These are phyloP conservation scores for Gryon sp. DNA, from an alignment of 1,140 invertebrate genomes.

Conservation along the genomic window DNA sequence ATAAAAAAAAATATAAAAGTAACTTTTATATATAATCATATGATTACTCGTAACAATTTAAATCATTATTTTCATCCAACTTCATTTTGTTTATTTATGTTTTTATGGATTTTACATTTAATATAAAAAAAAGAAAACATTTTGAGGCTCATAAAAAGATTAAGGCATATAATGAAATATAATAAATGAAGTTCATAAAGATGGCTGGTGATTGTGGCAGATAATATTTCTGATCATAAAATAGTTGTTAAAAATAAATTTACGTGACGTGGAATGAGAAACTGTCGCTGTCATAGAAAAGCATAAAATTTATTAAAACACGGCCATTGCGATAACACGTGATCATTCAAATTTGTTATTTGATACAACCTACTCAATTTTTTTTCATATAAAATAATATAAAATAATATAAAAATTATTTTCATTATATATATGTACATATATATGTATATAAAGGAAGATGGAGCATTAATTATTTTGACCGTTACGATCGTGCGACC, in stretches of 20 bases:
- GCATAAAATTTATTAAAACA: conserved; percentile 60
- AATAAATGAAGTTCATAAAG: conserved; percentile 49
- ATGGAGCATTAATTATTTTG: conserved; percentile 70
- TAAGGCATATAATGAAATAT: conserved; percentile 25
- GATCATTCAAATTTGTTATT: conserved; percentile 57
- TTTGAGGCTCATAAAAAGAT: too few relatives aligned
- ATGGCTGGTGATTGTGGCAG: conserved; percentile 35
- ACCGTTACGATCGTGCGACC: conserved; percentile 71
- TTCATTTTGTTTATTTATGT: too few relatives aligned
- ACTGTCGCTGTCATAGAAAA: conserved; percentile 56
- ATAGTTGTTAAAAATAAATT: conserved; percentile 56
- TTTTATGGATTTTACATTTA: too few relatives aligned
- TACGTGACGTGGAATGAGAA: conserved; percentile 48
- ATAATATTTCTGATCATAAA: conserved; percentile 56
- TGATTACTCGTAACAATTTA: too few relatives aligned
- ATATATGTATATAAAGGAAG: conserved; percentile 40
- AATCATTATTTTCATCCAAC: too few relatives aligned
- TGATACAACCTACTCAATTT: conserved; percentile 62
- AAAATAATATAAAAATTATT: conserved; percentile 67
- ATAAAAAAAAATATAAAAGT: too few relatives aligned
- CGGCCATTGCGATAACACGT: conserved; percentile 29
- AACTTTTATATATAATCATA: too few relatives aligned
- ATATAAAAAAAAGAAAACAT: too few relatives aligned
- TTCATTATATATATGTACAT: conserved; percentile 27
- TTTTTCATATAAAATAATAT: too few relatives aligned